Conservation (phyloP, 2,113 vertebrate species). For the Maccullochella peelii region DNA sequence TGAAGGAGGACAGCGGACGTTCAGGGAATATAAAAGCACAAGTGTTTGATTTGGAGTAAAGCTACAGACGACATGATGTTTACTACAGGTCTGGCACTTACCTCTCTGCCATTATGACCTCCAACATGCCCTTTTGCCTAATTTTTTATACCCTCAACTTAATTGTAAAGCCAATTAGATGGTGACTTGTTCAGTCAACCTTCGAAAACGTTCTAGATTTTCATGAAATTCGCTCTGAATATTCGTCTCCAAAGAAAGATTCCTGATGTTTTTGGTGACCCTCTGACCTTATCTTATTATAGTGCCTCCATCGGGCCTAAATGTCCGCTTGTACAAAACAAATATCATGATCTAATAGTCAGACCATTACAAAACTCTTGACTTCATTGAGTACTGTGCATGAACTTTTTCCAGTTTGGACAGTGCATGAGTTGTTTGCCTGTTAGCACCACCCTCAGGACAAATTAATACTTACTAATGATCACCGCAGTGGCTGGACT, state of each 20-base stretch:
- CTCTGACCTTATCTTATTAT: too few species aligned
- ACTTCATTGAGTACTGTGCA: too few species aligned
- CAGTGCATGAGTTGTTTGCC: background rate
- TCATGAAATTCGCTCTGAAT: background rate
- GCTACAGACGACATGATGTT: background rate
- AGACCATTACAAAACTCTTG: background rate
- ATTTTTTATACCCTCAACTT: background rate
- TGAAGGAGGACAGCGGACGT: background rate
- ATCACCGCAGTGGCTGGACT: background rate
- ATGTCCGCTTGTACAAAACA: background rate
- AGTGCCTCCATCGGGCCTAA: background rate
- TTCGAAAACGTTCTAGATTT: background rate
- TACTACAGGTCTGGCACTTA: background rate
- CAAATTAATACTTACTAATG: background rate
- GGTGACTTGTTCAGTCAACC: background rate
- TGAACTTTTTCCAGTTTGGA: background rate
- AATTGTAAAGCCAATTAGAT: background rate
- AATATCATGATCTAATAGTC: background rate
- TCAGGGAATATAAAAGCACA: background rate
- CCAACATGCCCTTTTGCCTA: too few species aligned
- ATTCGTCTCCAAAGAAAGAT: background rate
- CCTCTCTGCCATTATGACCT: background rate
- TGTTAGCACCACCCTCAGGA: background rate
- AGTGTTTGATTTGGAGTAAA: background rate
- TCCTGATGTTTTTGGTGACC: background rate